Base-by-base conservation (phyloP, 2,797 vertebrate species). In the Pygocentrus nattereri region DNA sequence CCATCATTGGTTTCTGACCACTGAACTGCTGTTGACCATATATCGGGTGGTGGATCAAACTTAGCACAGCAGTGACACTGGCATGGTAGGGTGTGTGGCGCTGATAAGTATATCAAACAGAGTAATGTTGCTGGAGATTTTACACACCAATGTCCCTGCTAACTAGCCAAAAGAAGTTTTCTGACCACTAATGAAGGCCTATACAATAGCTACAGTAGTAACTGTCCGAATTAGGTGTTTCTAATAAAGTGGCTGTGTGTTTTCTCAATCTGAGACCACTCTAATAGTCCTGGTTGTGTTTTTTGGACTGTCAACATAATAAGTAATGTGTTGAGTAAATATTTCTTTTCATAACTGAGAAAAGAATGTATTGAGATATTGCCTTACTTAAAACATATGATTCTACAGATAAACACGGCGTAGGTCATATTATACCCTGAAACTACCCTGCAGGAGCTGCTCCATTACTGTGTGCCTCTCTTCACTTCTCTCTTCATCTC, bases 311-410 rank as follows among this genome's bases (percentile, higher is more conserved):
- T 74, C 15, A 25, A 52, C 38, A 74, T 18, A 10, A 30, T 50
- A 10, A 50, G 1, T 4, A 5, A 1, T 58, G 79, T 74, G 81
- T 34, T 69, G 25, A 30, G 49, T 31, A n/a, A 64, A 52, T 59
- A 21, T 75, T 58, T 16, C 19, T 41, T 81, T 59, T 38, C 72
- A 49, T 21, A 19, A 31, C 52, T 69, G 27, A 50, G 30, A 76
- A 61, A n/a, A 47, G 80, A 25, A 62, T 61, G 21, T 19, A 23
- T 16, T 31, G 34, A 47, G 23, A 47, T 74, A 56, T 80, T 44
- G 58, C 4, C 70, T 74, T 58, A 56, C 69, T 0, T 47, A 72
- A 10, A 72, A 74, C 61, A 59, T 72, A 59, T 21, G 10, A 19
- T 3, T 69, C 21, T 67, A 59, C 38, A 74, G 30, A 49, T 25